Evolutionary conservation across 1,140 invertebrate genomes (phyloP).

Genomic region (Halesus radiatus): DNA sequence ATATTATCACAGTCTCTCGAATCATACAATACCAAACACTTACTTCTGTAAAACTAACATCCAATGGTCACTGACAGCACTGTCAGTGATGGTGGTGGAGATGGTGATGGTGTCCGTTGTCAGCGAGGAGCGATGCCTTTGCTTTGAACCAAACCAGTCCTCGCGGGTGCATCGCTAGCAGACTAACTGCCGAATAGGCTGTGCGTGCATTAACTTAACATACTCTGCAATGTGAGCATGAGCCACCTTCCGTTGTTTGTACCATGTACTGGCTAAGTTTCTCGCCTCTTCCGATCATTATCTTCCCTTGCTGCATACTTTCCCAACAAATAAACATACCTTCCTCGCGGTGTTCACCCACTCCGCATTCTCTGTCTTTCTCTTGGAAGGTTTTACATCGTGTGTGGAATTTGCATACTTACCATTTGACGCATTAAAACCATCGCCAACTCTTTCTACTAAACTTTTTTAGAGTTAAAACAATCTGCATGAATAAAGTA

Average conservation of each 20-base stretch:
- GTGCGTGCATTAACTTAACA: slow-evolving; percentile 36
- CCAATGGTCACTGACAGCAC: background rate
- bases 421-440: background rate
- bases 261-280: slow-evolving; percentile 41
- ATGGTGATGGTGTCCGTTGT: slow-evolving; percentile 12
- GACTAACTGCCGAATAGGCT: slow-evolving; percentile 23
- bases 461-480: slow-evolving; percentile 6
- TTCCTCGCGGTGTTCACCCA: background rate
- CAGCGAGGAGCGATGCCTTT: slow-evolving; percentile 41
- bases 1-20: too few relatives aligned
- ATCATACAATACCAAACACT: background rate
- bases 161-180: slow-evolving; percentile 27
- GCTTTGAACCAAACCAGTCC: slow-evolving; percentile 11
- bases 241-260: slow-evolving; percentile 37
- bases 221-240: slow-evolving; percentile 51
- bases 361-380: too few relatives aligned
- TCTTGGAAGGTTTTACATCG: background rate
- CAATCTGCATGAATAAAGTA: slow-evolving; percentile 1
- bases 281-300: slow-evolving; percentile 9
- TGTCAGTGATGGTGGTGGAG: too few relatives aligned
- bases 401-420: background rate
- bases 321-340: background rate
- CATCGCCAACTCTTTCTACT: background rate
- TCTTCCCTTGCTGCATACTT: slow-evolving; percentile 29
- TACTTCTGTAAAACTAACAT: background rate